Base-by-base conservation (phyloP, 2,113 vertebrate genomes). In the Accipiter virgatus region DNA sequence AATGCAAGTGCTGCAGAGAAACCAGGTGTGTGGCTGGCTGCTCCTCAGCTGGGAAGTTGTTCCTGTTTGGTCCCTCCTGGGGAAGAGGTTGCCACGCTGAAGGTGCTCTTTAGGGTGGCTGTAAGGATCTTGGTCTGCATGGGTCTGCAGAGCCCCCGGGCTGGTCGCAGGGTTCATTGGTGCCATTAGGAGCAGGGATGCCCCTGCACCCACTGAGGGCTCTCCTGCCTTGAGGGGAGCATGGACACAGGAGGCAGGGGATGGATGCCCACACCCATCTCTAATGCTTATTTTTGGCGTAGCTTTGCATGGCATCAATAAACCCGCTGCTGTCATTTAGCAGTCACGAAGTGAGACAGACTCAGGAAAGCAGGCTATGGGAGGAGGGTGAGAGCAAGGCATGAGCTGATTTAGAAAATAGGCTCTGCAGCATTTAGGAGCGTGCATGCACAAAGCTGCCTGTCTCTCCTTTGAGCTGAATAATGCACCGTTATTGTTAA, bases 131-230 rank as follows among this genome's bases (percentile, higher is more conserved):
- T 11, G 38, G 16, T 45, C 21, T 55, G 65, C 11, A 5, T 0
- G 13, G 25, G 29, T 34, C 62, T 31, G 75, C 61, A 27, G 77
- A 61, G 16, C 61, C 43, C 48, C 32, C 0, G 4, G 34, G n/a
- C 59, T 1, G 0, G 16, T 14, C 0, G 3, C 0, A 3, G 67
- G 47, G 27, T 27, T 26, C 55, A 7, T 27, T 1, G 2, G 36
- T 50, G 62, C 74, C 17, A 0, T 8, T 0, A 6, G 61, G 79
- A 79, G 72, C 48, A 36, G 70, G 14, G 20, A 17, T 56, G 12
- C 19, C 50, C 32, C 63, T 42, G 87, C 55, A 16, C 25, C 43
- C 86, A 9, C 27, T 4, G 0, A 32, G 74, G 15, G 22, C 31
- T 31, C 17, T 38, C 20, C 32, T 45, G 75, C 61, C 71, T 13